Percentiles rank a stretch among this genome's conserved stretches.
These are phyloP conservation scores for Selene dorsalis DNA, from an alignment of 2,797 vertebrate genomes.

Conservation along the genomic window DNA sequence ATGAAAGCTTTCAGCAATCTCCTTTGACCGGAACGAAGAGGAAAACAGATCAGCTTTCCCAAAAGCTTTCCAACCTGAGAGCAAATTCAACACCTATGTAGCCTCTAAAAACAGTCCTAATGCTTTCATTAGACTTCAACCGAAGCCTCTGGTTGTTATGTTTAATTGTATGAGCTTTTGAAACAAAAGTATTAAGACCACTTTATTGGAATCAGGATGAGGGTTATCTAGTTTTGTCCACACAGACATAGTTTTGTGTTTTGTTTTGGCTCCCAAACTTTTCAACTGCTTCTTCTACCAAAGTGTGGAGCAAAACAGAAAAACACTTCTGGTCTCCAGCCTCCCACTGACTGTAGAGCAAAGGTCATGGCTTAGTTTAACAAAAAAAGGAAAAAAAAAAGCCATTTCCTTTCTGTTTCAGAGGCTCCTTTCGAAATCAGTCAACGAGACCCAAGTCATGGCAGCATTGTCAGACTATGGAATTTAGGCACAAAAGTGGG, in stretches of 20 bases:
- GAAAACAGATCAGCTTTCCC: conserved; percentile 34
- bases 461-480: neutral
- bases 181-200: neutral
- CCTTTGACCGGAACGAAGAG: conserved; percentile 34
- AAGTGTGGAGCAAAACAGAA: conserved; percentile 16
- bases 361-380: conserved; percentile 22
- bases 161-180: conserved; percentile 11
- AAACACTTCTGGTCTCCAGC: neutral
- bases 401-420: conserved; percentile 13
- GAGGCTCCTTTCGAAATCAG: conserved; percentile 8
- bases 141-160: conserved; percentile 19
- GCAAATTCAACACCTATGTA: conserved; percentile 32
- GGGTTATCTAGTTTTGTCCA: neutral
- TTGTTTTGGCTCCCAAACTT: neutral
- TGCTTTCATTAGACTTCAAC: conserved; percentile 14
- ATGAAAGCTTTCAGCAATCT: conserved; percentile 54
- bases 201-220: conserved; percentile 14
- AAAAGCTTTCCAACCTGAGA: conserved; percentile 30
- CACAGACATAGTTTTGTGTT: neutral
- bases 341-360: conserved; percentile 2
- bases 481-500: neutral
- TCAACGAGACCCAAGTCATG: neutral
- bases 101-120: neutral
- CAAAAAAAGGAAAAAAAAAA: neutral
- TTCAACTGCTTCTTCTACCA: conserved; percentile 11